phyloP scores from a whole-genome alignment of 2,797 vertebrate genomes.

The Falco rusticolus region DNA sequence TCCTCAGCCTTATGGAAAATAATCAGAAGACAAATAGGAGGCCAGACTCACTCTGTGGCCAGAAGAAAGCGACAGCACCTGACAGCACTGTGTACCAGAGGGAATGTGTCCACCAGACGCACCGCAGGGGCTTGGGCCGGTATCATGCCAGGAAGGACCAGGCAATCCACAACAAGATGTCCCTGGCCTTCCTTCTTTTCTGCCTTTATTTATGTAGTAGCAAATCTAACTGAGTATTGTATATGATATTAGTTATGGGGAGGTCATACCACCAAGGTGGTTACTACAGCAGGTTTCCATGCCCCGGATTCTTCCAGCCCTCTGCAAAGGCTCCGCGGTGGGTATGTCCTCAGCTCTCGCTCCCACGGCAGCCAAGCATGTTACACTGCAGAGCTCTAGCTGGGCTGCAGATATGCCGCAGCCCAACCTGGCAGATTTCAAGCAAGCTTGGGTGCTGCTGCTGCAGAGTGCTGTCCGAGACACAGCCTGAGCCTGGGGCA shows the following conservation, averaged over 20 bases:
- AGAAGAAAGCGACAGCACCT: not conserved
- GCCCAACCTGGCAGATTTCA: not conserved
- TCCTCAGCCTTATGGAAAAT: not conserved
- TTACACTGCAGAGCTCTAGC: not conserved
- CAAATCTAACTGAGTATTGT: not conserved
- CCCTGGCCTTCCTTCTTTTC: not conserved
- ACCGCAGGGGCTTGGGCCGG: not conserved
- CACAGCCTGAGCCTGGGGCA: not conserved
- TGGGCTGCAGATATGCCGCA: not conserved
- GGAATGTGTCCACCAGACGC: not conserved
- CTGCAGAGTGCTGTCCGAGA: not conserved
- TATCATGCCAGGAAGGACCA: not conserved
- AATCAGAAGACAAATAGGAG: not conserved
- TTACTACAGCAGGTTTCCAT: not conserved
- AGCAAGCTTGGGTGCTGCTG: not conserved
- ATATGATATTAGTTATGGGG: too few species aligned
- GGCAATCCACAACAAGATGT: not conserved
- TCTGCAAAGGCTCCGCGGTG: not conserved
- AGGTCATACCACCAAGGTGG: not conserved
- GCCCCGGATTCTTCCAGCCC: not conserved
- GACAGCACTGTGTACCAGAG: not conserved
- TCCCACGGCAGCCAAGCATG: not conserved
- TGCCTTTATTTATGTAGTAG: not conserved
- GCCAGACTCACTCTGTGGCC: not conserved
- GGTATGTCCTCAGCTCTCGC: not conserved